Evolutionary conservation across 2,888 invertebrate genomes (phyloP), one percentile per base, ranked within the genome.

Genomic region (Zele albiditarsus): DNA sequence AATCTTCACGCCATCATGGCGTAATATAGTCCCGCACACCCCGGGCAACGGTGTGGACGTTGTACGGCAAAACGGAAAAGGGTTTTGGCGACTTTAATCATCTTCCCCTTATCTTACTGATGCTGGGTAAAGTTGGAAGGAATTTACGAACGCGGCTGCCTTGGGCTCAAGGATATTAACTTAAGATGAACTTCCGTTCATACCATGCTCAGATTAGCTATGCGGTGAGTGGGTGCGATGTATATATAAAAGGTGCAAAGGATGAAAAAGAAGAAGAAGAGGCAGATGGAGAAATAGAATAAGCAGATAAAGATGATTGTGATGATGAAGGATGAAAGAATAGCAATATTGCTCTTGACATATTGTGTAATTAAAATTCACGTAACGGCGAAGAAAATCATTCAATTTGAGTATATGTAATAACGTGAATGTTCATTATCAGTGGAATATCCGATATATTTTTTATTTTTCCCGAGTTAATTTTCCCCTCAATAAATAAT

Each of bases 111-210:
- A 72, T 70, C 63, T 60, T 58, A 46, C 28, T 57, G 57, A 46
- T n/a, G 73, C 12, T 74, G 49, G 6, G 20, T 20, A 23, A 75
- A 80, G 72, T 76, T 78, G 77, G 77, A 78, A 77, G 71, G 69
- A 80, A 81, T 80, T 79, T 75, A 75, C 75, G 72, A 76, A 78
- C 68, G 71, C 60, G 33, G 60, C 71, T 75, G 77, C 74, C 58
- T 27, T 20, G 68, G 71, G 69, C 71, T 73, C 68, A 75, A 63
- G 78, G 71, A 82, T 83, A 83, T 83, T 82, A 83, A 83, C 82
- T 83, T 73, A 82, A 81, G 81, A 78, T 78, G 81, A 80, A 82
- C 82, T 82, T 83, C 80, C 81, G 81, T 78, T 79, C 77, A 74
- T 76, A 49, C 75, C 72, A 66, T 65, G 69, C 70, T 46, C 6